Base-by-base conservation (phyloP, 2,888 invertebrate species). In the Hydrotaea cyrtoneurina region DNA sequence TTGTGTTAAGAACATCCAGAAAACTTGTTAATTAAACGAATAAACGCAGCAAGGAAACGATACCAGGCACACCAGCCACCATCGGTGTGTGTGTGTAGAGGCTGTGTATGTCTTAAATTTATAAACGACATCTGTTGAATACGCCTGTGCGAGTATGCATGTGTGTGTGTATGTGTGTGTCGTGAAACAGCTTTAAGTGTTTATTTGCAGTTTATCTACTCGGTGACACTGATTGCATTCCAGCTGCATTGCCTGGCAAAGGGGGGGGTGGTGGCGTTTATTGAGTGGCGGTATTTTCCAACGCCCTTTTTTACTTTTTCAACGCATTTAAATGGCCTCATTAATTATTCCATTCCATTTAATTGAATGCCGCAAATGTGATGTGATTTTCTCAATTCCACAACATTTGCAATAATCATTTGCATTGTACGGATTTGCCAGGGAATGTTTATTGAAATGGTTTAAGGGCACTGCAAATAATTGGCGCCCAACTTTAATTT, bases 1-100 rank as follows among this genome's bases (percentile, higher is more conserved):
- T 26, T 31, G 11, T n/a, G 59, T 83, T 78, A 71, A 43, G 50
- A 50, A 50, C 50, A 50, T 50, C 50, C 50, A 50, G 13, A n/a
- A 31, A 64, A 78, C 71, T 78, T 80, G 73, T 73, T 83, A 80
- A 80, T 83, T 80, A 77, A 77, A 80, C 73, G 50, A 76, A 77
- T 43, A 43, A 43, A 43, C 15, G 43, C 10, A 43, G 43, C 5
- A 50, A 50, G 50, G n/a, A 15, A 50, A 50, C 50, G 50, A 50
- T 15, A 50, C n/a, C 50, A n/a, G 50, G n/a, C n/a, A 11, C 43
- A 43, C 31, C n/a, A 31, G 4, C 43, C 43, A 43, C 43, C 43
- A 43, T 3, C 43, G 1, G 15, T 2, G 50, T 39, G 13, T 39
- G 13, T 39, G 13, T 1, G 13, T 39, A 39, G 1, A 8, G 8